phyloP scores from a whole-genome alignment of 1,140 invertebrate genomes.

The Palaemon carinicauda region DNA sequence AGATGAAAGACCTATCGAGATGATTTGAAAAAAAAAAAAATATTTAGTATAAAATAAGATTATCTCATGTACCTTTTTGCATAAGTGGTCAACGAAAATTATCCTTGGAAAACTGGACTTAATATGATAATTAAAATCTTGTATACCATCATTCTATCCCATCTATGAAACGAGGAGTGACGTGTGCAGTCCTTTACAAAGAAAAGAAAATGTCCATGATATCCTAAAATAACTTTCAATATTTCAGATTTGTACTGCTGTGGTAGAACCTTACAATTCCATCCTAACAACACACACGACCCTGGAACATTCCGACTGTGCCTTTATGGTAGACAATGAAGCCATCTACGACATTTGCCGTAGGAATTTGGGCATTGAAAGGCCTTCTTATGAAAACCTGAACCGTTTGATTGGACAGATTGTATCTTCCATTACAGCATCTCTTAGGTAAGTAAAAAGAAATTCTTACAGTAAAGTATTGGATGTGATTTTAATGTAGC shows the following conservation, averaged over 20 bases:
- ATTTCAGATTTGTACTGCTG: conserved; percentile 71
- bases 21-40: too few relatives aligned
- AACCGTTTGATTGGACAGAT: conserved; percentile 86
- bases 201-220: neutral
- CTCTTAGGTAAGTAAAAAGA: conserved; percentile 73
- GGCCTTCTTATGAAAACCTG: conserved; percentile 74
- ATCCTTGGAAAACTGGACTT: too few relatives aligned
- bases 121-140: too few relatives aligned
- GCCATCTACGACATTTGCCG: conserved; percentile 79
- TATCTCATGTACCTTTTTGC: too few relatives aligned
- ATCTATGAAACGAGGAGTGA: neutral
- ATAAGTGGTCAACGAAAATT: too few relatives aligned
- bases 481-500: neutral
- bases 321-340: conserved; percentile 78
- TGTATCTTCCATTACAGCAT: conserved; percentile 86
- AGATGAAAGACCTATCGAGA: too few relatives aligned
- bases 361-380: conserved; percentile 72
- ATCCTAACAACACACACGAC: conserved; percentile 77
- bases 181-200: too few relatives aligned
- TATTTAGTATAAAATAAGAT: too few relatives aligned
- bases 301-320: conserved; percentile 76
- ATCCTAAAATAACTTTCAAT: neutral
- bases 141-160: too few relatives aligned
- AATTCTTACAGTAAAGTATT: too few relatives aligned
- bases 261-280: conserved; percentile 78